Conservation (phyloP, 2,888 invertebrate species). For the Drosophila prostipennis region DNA sequence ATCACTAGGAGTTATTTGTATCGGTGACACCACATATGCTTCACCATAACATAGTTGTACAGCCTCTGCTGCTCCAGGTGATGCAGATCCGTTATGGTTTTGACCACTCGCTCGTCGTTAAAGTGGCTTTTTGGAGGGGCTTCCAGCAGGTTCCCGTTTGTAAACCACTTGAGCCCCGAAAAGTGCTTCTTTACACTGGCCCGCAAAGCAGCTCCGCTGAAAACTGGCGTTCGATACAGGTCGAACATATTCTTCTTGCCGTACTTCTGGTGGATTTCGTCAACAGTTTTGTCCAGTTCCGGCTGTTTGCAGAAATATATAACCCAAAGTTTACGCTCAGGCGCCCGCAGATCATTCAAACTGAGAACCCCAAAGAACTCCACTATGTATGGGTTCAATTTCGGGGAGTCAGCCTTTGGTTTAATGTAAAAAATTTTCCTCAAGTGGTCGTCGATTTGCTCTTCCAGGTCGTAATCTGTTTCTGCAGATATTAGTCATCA, state of each 20-base stretch:
- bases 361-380: slow-evolving; percentile 63
- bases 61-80: slow-evolving; percentile 53
- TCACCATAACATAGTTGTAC: slow-evolving; percentile 55
- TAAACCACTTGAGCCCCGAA: slow-evolving; percentile 50
- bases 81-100: slow-evolving; percentile 46
- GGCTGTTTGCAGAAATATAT: slow-evolving; percentile 59
- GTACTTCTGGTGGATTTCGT: slow-evolving; percentile 57
- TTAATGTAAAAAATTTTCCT: slow-evolving; percentile 42
- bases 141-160: slow-evolving; percentile 62
- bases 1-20: slow-evolving; percentile 1
- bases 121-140: slow-evolving; percentile 61
- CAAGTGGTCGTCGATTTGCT: slow-evolving; percentile 49
- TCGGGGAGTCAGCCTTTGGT: not conserved
- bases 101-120: slow-evolving; percentile 57
- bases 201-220: slow-evolving; percentile 54
- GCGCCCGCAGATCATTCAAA: slow-evolving; percentile 47
- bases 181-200: slow-evolving; percentile 59
- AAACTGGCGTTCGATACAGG: slow-evolving; percentile 59
- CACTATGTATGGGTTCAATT: slow-evolving; percentile 40
- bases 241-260: slow-evolving; percentile 68
- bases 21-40: not conserved
- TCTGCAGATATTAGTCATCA: slow-evolving; percentile 11
- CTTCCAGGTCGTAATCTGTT: slow-evolving; percentile 45
- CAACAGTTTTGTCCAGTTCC: slow-evolving; percentile 58
- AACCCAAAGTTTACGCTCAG: slow-evolving; percentile 65